phyloP scores from a whole-genome alignment of 2,888 invertebrate species.

The Copidosoma aretas region DNA sequence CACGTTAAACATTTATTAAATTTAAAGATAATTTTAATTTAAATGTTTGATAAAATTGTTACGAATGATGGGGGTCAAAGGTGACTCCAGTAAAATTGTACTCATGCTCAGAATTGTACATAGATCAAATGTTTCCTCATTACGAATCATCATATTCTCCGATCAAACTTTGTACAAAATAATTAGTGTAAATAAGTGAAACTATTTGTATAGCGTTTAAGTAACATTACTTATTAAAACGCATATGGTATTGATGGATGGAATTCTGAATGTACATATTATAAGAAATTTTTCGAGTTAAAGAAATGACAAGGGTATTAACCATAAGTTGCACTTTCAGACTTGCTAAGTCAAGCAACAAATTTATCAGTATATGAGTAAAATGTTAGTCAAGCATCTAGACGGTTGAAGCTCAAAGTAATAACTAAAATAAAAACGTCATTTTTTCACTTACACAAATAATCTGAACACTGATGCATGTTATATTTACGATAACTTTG shows the following conservation, averaged over 20 bases:
- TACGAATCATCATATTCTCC: constrained; percentile 18
- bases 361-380: background rate
- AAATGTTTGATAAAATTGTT: too few relatives aligned
- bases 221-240: constrained; percentile 12
- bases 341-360: constrained; percentile 6
- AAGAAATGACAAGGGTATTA: background rate
- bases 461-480: too few relatives aligned
- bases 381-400: constrained; percentile 2
- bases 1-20: too few relatives aligned
- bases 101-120: too few relatives aligned
- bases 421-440: constrained; percentile 12
- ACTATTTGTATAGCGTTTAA: constrained; percentile 19
- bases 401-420: constrained; percentile 7
- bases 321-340: constrained; percentile 17
- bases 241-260: constrained; percentile 2
- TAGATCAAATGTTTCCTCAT: constrained; percentile 23
- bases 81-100: too few relatives aligned
- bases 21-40: too few relatives aligned
- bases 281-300: background rate
- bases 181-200: constrained; percentile 29
- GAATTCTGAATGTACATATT: constrained; percentile 29
- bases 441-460: constrained; percentile 25
- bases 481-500: background rate
- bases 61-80: too few relatives aligned
- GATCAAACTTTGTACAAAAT: constrained; percentile 29